Evolutionary conservation across 2,888 invertebrate genomes (phyloP).

Genomic region (Cerceris ruficornis): DNA sequence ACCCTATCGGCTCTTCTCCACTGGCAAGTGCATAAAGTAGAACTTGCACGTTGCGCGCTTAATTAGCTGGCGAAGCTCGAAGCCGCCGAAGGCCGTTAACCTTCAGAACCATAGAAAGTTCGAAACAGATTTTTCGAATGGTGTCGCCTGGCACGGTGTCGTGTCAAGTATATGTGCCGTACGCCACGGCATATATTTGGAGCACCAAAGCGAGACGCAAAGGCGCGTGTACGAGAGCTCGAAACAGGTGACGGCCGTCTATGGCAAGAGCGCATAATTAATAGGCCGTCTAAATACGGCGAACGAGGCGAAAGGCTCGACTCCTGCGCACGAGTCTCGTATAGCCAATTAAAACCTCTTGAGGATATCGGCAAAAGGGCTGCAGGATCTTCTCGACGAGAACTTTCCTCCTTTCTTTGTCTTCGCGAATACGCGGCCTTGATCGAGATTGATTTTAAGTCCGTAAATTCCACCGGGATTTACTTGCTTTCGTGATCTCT

Average conservation of each 20-base stretch:
- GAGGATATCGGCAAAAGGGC: conserved; percentile 42
- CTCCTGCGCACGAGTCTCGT: conserved; percentile 25
- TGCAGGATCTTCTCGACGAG: conserved; percentile 32
- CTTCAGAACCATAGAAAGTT: conserved; percentile 46
- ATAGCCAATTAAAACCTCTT: conserved; percentile 54
- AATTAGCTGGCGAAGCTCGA: background rate
- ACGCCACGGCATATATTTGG: conserved; percentile 38
- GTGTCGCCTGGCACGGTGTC: conserved; percentile 51
- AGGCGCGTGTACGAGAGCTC: conserved; percentile 46
- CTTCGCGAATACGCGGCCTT: no score
- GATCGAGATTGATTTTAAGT: no score
- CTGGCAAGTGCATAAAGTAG: no score
- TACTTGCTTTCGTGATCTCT: no score
- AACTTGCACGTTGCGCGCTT: no score
- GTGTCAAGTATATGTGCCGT: conserved; percentile 33
- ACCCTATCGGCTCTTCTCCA: no score
- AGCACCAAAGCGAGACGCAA: conserved; percentile 57
- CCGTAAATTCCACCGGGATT: no score
- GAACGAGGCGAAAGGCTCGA: conserved; percentile 51
- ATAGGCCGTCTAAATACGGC: conserved; percentile 71
- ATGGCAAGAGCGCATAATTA: conserved; percentile 72
- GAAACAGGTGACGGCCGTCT: conserved; percentile 63
- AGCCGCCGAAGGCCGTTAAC: conserved; percentile 6
- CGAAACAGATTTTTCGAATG: conserved; percentile 38
- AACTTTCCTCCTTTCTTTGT: no score